Base-by-base conservation (phyloP, 92 coral and sea anemone species). In the Actinostola sp. region DNA sequence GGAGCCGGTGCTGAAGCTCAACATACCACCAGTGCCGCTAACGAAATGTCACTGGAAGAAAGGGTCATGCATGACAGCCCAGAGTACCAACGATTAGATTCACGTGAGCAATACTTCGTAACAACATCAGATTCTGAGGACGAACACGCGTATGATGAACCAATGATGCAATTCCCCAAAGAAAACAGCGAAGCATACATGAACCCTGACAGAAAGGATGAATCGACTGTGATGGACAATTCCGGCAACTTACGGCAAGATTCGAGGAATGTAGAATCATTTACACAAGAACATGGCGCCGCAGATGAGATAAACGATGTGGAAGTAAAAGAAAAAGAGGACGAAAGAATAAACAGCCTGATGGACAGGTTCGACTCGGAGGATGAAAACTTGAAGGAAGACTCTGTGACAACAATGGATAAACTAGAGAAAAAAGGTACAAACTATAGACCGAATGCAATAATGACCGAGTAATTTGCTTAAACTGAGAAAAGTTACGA, bases 11-110 rank as follows among this genome's bases (percentile, higher is more conserved):
- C 28, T 0, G 23, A 51, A 8, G 14, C 15, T 30, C n/a, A n/a
- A n/a, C n/a, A n/a, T n/a, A n/a, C n/a, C n/a, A n/a, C n/a, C n/a
- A n/a, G n/a, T n/a, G n/a, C 29, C 5, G n/a, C 28, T n/a, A 11
- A 51, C 1, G 62, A 52, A 8, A 27, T 63, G 32, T 2, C 53
- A 13, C 16, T 75, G n/a, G 81, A 75, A 7, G 81, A 75, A n/a
- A 20, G 39, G 15, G 81, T 75, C 3, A 75, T 75, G 53, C 51
- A 55, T 6, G 72, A 75, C 0, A 75, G 81, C 33, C 81, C 81
- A 16, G 81, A 75, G 62, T 75, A 75, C 44, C 66, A 35, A n/a
- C 2, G 50, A 21, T 11, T 26, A 0, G 48, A 48, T 28, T n/a
- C n/a, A 4, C 3, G 4, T 19, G 53, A 46, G 19, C 7, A 46